A percentile compares a stretch with the other conserved stretches of the same genome.
Evolutionary conservation across 2,113 vertebrate species (phyloP).

Genomic region (Eurypyga helias): DNA sequence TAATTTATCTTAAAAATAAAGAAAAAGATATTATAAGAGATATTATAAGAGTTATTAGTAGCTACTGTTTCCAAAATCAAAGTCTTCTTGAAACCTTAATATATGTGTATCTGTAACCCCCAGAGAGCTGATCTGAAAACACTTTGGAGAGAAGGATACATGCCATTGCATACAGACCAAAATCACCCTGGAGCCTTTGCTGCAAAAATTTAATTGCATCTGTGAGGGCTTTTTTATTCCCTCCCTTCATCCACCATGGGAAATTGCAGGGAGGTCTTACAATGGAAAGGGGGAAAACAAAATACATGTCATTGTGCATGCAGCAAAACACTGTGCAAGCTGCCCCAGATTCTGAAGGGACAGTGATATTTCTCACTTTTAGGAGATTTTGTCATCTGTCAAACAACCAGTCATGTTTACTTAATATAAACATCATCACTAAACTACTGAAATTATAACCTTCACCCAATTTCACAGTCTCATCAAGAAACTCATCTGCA

Average conservation of each 20-base stretch:
- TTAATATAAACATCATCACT: not conserved
- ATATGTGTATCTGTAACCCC: not conserved
- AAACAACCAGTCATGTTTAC: accelerated
- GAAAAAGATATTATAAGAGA: not conserved
- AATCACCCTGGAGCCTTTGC: not conserved
- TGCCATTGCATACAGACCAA: not conserved
- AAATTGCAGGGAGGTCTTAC: not conserved
- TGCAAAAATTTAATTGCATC: not conserved
- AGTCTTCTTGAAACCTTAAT: not conserved
- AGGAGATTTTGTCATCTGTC: not conserved
- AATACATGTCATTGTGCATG: accelerated
- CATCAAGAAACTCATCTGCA: not conserved
- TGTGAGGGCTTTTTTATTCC: accelerated
- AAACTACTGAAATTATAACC: not conserved
- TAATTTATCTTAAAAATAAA: not conserved
- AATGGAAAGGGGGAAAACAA: not conserved
- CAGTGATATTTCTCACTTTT: not conserved
- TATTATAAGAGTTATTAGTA: not conserved
- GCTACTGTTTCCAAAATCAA: not conserved
- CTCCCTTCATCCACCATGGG: not conserved
- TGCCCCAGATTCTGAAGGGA: accelerated
- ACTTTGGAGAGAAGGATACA: not conserved
- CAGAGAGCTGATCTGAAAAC: not conserved
- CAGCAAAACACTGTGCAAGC: not conserved
- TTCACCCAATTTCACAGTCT: not conserved